These are phyloP conservation scores for Scolopax rusticola DNA, from an alignment of 2,797 vertebrate genomes.

Conservation along the genomic window DNA sequence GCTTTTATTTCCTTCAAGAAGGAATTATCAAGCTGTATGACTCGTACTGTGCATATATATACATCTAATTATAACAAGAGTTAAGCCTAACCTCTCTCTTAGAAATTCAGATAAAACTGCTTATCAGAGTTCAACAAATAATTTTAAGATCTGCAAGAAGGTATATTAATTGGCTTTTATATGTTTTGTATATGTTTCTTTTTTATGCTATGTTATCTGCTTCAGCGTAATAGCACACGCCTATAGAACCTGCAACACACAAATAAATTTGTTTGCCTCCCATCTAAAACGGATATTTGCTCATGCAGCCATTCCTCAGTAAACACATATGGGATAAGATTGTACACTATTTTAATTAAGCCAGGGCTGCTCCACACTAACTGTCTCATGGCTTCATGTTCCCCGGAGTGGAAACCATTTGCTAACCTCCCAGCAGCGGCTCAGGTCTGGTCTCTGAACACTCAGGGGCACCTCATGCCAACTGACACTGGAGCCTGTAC, in stretches of 20 bases:
- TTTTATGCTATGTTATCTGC: background rate
- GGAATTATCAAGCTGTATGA: background rate
- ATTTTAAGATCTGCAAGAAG: background rate
- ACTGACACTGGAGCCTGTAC: background rate
- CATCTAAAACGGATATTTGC: background rate
- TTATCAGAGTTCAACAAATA: constrained; percentile 6
- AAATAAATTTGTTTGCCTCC: background rate
- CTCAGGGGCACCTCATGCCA: background rate
- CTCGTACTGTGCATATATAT: background rate
- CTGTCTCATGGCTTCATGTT: background rate
- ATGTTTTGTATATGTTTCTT: background rate
- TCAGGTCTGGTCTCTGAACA: background rate
- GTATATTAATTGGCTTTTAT: background rate
- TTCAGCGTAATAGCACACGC: background rate
- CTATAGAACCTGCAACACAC: background rate
- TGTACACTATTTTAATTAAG: accelerated
- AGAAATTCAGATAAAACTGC: constrained; percentile 3
- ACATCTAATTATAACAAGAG: background rate
- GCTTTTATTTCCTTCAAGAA: background rate
- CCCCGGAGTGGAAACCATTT: background rate
- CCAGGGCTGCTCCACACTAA: background rate
- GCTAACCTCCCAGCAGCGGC: background rate
- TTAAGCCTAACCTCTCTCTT: background rate
- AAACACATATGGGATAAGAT: background rate
- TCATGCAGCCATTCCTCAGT: background rate